Base-by-base conservation (phyloP, 2,797 vertebrate species). In the Chelmon rostratus region DNA sequence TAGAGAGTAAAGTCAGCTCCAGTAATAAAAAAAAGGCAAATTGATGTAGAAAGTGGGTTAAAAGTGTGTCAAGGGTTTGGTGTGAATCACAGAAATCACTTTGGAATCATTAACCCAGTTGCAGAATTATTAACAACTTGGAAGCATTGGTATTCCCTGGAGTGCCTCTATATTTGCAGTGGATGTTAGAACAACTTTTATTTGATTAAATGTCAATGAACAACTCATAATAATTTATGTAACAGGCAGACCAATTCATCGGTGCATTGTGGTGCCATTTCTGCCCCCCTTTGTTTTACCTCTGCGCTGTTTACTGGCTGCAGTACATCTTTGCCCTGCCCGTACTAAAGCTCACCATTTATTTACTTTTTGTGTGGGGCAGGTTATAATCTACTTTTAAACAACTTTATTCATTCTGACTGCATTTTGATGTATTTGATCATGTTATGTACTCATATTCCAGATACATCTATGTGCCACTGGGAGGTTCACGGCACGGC, bases 391-490 rank as follows among this genome's bases (percentile, higher is more conserved):
- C 21, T 38, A 1, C 7, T 44, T 56, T 25, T 16, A 19, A 56
- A 16, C 12, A 47, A 63, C 46, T 52, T 23, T 8, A 44, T 61
- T 70, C 0, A 42, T 57, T 68, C 3, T 54, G 3, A 42, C 33
- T 3, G 13, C 9, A 3, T 42, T 40, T 1, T 31, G 33, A 33
- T 25, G 6, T 1, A 6, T 56, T 35, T 11, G 57, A 75, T 15
- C 3, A 0, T 73, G 2, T 6, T n/a, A 16, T 70, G 5, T 33
- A 13, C 44, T 82, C 0, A 5, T 78, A n/a, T 77, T 89, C n/a
- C 89, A 99, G 98, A 93, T 99, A 99, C 76, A 96, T 99, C 91
- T 99, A 99, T 19, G 92, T 99, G 78, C 98, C 98, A 0, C 58
- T 97, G 91, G 98, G 98, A 54, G 98, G 98, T 40, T 99, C 98